Evolutionary conservation across 2,797 vertebrate species (phyloP), one percentile per base, ranked within the genome.

Genomic region (Aldrovandia affinis): DNA sequence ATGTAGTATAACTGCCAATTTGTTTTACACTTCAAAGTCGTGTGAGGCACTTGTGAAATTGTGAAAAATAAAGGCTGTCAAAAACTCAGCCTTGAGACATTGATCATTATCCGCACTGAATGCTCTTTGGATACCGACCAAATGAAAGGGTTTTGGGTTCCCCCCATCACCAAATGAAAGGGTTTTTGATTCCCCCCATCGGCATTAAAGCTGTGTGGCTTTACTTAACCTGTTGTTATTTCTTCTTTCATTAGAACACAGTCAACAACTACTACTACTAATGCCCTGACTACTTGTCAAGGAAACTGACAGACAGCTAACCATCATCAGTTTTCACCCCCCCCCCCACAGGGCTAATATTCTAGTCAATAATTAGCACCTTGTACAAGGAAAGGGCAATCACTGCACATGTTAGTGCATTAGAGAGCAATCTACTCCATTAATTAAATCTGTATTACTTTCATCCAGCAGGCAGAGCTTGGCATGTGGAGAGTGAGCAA

Each of bases 361-460:
- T 79, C 65, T 65, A 78, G 57, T 87, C 89, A 30, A 86, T 93
- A 91, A 92, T 93, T 89, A 89, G 86, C 86, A 86, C 88, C 86
- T 84, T 89, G 85, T 90, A 84, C 89, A 85, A 84, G 82, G 81
- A 86, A 85, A 86, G 89, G 84, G 42, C 59, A 90, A 92, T 90
- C 85, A 85, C 61, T 75, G 73, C 39, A 30, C 86, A 88, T 86
- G 92, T 89, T 91, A 91, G 86, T 78, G 87, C 84, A 87, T 75
- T 81, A 85, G 83, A 86, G 88, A 91, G 89, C 90, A 92, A 93
- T 90, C 90, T 90, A 91, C 91, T 91, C 89, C 91, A 75, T 92
- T 94, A 93, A 95, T 94, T 93, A 93, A 93, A 91, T 88, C 80
- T 42, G 73, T 47, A 73, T 89, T 89, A 86, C 88, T 88, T 92